Percentiles rank a stretch among this genome's conserved stretches.
Evolutionary conservation across 2,888 invertebrate species (phyloP).

Genomic region (Mesodorylaimus sp.): DNA sequence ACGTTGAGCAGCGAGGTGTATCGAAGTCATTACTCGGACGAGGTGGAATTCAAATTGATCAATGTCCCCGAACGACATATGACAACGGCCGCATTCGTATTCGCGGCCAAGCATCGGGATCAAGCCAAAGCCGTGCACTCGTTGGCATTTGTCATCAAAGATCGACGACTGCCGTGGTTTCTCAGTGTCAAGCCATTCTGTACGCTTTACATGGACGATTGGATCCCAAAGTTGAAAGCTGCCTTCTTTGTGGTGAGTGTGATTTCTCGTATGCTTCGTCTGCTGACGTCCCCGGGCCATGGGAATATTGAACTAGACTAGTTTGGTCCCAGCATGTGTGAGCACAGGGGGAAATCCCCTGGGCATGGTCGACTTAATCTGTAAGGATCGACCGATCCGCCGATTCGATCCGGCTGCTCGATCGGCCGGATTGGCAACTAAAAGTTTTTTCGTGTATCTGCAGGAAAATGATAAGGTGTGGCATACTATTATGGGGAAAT

Average conservation of each 20-base stretch:
- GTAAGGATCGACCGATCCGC: too few relatives aligned
- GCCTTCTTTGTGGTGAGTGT: background rate
- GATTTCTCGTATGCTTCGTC: too few relatives aligned
- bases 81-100: slow-evolving; percentile 4
- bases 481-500: too few relatives aligned
- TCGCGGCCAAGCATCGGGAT: background rate
- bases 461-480: too few relatives aligned
- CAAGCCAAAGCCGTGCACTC: background rate
- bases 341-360: too few relatives aligned
- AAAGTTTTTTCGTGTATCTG: too few relatives aligned
- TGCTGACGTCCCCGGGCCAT: too few relatives aligned
- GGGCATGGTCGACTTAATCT: too few relatives aligned
- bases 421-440: too few relatives aligned
- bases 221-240: slow-evolving; percentile 6
- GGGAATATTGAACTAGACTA: too few relatives aligned
- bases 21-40: background rate
- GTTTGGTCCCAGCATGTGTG: too few relatives aligned
- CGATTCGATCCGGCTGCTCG: too few relatives aligned
- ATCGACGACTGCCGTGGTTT: background rate
- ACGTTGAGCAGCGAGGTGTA: slow-evolving; percentile 7
- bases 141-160: background rate
- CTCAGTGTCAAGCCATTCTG: background rate
- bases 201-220: background rate
- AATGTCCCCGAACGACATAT: slow-evolving; percentile 2
- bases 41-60: slow-evolving; percentile 5